A percentile compares a stretch with the other conserved stretches of the same genome.
phyloP scores from a whole-genome alignment of 2,113 vertebrate species.

The Desmodus rotundus region DNA sequence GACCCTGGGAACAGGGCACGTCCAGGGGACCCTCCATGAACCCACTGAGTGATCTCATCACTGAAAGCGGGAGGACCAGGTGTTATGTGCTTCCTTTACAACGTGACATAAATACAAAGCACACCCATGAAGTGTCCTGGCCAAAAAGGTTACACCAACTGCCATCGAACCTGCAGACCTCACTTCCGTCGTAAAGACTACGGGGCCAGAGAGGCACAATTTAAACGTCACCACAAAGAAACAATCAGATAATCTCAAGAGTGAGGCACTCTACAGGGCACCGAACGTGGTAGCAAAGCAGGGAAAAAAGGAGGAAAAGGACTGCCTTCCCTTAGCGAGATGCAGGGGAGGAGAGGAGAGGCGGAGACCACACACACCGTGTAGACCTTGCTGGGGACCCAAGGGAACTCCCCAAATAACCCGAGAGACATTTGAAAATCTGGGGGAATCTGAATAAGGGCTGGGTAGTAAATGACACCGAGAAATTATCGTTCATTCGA shows the following conservation, averaged over 20 bases:
- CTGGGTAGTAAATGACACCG: not conserved
- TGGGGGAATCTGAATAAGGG: not conserved
- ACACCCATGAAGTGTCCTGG: not conserved
- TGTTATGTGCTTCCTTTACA: rapidly evolving
- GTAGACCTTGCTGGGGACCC: not conserved
- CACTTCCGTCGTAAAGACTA: not conserved
- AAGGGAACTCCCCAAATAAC: not conserved
- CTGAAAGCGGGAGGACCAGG: not conserved
- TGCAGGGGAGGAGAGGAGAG: not conserved
- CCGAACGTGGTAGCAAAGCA: not conserved
- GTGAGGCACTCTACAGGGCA: not conserved
- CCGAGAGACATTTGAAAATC: not conserved
- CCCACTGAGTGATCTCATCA: not conserved
- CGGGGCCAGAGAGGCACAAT: not conserved
- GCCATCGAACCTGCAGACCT: not conserved
- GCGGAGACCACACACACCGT: rapidly evolving
- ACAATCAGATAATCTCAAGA: not conserved
- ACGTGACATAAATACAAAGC: not conserved
- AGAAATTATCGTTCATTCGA: not conserved
- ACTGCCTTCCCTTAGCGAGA: not conserved
- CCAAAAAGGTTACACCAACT: not conserved
- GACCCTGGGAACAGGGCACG: not conserved
- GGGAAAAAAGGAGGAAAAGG: not conserved
- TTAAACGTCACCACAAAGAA: not conserved
- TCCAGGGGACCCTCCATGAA: rapidly evolving